These are phyloP conservation scores for Netelia melanura DNA, from an alignment of 2,888 invertebrate species.

Conservation along the genomic window DNA sequence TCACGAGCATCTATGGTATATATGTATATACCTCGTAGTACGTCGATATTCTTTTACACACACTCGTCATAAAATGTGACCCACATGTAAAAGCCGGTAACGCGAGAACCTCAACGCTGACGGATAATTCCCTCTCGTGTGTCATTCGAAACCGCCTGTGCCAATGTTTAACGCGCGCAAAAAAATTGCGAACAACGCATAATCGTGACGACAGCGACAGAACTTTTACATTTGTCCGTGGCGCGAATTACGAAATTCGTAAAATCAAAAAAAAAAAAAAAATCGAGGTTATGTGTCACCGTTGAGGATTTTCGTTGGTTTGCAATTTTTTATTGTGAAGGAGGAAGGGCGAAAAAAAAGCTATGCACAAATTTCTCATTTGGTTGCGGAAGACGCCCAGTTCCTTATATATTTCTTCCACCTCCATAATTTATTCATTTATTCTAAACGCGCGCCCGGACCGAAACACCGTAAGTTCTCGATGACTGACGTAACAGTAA, in stretches of 20 bases:
- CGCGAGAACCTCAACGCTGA: constrained; percentile 34
- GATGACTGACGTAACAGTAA: constrained; percentile 80
- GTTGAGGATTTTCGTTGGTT: constrained; percentile 1
- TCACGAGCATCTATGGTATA: neutral
- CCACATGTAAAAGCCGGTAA: constrained; percentile 58
- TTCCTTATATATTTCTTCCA: constrained; percentile 13
- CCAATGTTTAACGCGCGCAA: constrained; percentile 31
- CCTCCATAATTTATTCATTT: constrained; percentile 76
- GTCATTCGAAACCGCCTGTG: constrained; percentile 42
- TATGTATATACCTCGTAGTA: neutral
- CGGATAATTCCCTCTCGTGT: constrained; percentile 33
- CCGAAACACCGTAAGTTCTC: constrained; percentile 63
- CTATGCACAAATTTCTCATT: neutral
- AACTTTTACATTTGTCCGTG: neutral
- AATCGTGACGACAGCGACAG: constrained; percentile 14
- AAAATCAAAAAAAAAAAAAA: neutral
- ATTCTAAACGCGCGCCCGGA: constrained; percentile 73
- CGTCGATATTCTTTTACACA: constrained; percentile 4
- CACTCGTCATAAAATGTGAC: constrained; percentile 40
- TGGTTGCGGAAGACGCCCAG: constrained; percentile 61
- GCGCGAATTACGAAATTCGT: too few relatives aligned
- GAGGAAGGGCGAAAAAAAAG: neutral
- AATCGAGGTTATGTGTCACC: too few relatives aligned
- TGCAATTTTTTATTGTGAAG: neutral
- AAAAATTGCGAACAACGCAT: constrained; percentile 31